phyloP scores from a whole-genome alignment of 2,113 vertebrate genomes.

The Sakesphorus luctuosus region DNA sequence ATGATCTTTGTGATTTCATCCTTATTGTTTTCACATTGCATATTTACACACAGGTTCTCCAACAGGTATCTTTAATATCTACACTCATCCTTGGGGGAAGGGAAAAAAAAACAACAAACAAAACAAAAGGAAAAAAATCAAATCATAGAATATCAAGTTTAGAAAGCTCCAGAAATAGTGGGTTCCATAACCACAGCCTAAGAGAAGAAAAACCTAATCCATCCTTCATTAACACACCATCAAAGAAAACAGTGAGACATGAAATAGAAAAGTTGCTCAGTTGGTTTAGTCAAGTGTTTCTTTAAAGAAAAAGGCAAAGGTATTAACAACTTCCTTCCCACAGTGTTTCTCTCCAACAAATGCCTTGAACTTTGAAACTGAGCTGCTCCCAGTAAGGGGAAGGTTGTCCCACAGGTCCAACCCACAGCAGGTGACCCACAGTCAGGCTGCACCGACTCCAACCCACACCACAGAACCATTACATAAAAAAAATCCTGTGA shows the following conservation, averaged over 20 bases:
- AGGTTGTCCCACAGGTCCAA: fast-evolving
- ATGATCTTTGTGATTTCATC: neutral
- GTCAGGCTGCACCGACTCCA: neutral
- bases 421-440: neutral
- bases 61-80: neutral
- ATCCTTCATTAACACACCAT: neutral
- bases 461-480: fast-evolving
- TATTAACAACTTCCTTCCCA: neutral
- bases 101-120: too few species aligned
- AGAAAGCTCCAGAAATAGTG: neutral
- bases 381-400: neutral
- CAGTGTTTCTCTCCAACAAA: neutral
- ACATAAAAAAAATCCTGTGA: neutral
- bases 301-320: neutral
- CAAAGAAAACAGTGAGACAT: neutral
- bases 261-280: neutral
- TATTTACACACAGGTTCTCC: neutral
- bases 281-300: neutral
- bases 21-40: neutral
- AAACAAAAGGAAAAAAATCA: neutral
- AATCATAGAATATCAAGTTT: neutral
- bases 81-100: neutral
- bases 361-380: neutral
- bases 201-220: neutral
- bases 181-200: neutral